These are phyloP conservation scores for Leistus spinibarbis DNA, from an alignment of 2,888 invertebrate genomes.

Conservation along the genomic window DNA sequence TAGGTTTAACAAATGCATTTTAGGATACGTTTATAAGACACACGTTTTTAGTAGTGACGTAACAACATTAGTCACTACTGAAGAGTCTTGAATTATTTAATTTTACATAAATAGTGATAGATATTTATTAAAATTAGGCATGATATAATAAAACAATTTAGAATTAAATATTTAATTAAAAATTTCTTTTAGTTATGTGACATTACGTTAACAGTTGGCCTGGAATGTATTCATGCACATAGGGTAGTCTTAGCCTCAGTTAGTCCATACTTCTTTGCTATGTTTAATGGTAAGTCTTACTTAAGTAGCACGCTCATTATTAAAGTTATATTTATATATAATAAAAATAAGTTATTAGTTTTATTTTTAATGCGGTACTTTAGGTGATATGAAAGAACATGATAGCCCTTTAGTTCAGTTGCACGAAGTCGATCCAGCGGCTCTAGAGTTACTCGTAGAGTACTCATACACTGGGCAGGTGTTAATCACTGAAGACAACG, in stretches of 20 bases:
- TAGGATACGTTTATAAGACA: too few species aligned
- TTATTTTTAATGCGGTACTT: slow-evolving; percentile 12
- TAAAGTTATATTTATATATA: too few species aligned
- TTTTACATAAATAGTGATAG: too few species aligned
- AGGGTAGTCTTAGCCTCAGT: slow-evolving; percentile 76
- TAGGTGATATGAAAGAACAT: slow-evolving; percentile 67
- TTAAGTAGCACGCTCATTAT: too few species aligned
- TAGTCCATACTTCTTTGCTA: slow-evolving; percentile 79
- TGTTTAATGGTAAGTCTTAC: slow-evolving; percentile 67
- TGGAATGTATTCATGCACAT: slow-evolving; percentile 71
- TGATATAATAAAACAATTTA: too few species aligned
- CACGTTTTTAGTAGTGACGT: too few species aligned
- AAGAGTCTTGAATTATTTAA: too few species aligned
- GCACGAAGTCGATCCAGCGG: slow-evolving; percentile 66
- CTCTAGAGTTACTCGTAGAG: slow-evolving; percentile 71
- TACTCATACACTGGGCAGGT: slow-evolving; percentile 79
- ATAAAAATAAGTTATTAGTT: too few species aligned
- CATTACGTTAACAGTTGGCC: slow-evolving; percentile 70
- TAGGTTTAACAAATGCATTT: too few species aligned
- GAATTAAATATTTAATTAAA: too few species aligned
- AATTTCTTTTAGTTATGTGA: slow-evolving; percentile 64
- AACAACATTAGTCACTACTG: too few species aligned
- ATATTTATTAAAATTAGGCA: too few species aligned
- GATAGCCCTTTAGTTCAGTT: slow-evolving; percentile 61
- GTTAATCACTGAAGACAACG: slow-evolving; percentile 70